A percentile compares a stretch with the other conserved stretches of the same genome.
Conservation (phyloP, 2,797 vertebrate genomes). For the Buphagus erythrorhynchus region DNA sequence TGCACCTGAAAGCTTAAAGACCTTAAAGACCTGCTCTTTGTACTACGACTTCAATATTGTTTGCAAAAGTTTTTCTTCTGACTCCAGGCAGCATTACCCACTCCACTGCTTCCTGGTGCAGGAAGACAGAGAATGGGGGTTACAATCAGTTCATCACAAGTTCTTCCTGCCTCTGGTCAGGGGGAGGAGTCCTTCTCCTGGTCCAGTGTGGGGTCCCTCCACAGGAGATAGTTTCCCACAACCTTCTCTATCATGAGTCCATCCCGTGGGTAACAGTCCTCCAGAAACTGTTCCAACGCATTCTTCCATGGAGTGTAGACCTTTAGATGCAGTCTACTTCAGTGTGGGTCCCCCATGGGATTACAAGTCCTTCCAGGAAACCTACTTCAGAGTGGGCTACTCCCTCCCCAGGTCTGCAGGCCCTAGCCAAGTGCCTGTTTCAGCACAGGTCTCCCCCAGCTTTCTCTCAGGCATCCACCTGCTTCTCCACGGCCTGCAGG, state of each 20-base stretch:
- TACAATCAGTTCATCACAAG: not conserved
- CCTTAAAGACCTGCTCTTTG: not conserved
- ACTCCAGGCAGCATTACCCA: accelerated
- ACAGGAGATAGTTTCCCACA: not conserved
- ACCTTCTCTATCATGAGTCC: not conserved
- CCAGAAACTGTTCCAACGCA: not conserved
- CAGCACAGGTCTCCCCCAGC: not conserved
- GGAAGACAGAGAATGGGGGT: not conserved
- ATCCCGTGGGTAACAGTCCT: not conserved
- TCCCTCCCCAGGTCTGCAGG: not conserved
- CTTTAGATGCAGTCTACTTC: not conserved
- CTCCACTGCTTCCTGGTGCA: not conserved
- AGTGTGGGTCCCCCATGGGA: no score
- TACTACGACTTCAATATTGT: not conserved
- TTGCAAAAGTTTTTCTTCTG: not conserved
- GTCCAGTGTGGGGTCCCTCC: not conserved
- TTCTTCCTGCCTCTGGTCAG: not conserved
- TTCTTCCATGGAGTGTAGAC: not conserved
- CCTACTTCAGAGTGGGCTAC: not conserved
- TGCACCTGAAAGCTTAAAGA: not conserved
- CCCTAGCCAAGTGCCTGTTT: no score
- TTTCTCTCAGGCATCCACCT: not conserved
- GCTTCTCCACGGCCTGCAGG: accelerated
- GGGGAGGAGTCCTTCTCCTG: not conserved
- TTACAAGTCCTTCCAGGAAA: not conserved